phyloP scores from a whole-genome alignment of 2,797 vertebrate genomes.

The Notoglanidium macrostoma region DNA sequence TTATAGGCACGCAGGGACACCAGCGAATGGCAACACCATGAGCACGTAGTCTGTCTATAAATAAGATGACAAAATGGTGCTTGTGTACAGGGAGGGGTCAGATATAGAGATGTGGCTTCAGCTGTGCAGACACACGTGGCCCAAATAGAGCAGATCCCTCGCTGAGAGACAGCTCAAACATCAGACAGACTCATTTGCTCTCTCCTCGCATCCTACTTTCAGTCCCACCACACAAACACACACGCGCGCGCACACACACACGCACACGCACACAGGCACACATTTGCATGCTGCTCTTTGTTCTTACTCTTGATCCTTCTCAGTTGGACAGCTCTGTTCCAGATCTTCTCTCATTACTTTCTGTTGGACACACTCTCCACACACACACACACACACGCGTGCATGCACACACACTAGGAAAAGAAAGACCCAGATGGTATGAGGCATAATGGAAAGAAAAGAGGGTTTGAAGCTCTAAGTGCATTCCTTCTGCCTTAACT shows the following conservation, averaged over 20 bases:
- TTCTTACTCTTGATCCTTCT: slow-evolving; percentile 49
- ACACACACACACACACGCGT: slow-evolving; percentile 1
- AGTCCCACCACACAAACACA: slow-evolving; percentile 5
- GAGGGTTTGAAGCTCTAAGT: background rate
- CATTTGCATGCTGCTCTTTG: slow-evolving; percentile 45
- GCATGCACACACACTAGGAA: slow-evolving; percentile 7
- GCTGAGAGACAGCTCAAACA: slow-evolving; percentile 31
- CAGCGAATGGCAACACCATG: slow-evolving; percentile 2
- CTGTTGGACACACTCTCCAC: slow-evolving; percentile 12
- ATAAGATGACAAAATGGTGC: slow-evolving; percentile 35
- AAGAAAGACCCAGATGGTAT: slow-evolving; percentile 15
- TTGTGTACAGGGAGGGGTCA: slow-evolving; percentile 20
- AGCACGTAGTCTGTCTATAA: slow-evolving; percentile 23
- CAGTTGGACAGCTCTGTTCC: slow-evolving; percentile 51
- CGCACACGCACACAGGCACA: slow-evolving; percentile 34
- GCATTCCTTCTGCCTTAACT: slow-evolving; percentile 1
- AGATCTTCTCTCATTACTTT: slow-evolving; percentile 47
- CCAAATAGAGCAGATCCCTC: slow-evolving; percentile 28
- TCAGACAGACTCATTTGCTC: slow-evolving; percentile 36
- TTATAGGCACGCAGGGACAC: background rate
- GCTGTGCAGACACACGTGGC: slow-evolving; percentile 24
- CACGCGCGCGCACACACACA: background rate
- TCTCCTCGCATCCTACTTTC: slow-evolving; percentile 25
- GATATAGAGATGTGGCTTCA: slow-evolving; percentile 18
- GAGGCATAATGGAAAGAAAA: background rate